phyloP scores from a whole-genome alignment of 2,113 vertebrate species.

The Dromas ardeola region DNA sequence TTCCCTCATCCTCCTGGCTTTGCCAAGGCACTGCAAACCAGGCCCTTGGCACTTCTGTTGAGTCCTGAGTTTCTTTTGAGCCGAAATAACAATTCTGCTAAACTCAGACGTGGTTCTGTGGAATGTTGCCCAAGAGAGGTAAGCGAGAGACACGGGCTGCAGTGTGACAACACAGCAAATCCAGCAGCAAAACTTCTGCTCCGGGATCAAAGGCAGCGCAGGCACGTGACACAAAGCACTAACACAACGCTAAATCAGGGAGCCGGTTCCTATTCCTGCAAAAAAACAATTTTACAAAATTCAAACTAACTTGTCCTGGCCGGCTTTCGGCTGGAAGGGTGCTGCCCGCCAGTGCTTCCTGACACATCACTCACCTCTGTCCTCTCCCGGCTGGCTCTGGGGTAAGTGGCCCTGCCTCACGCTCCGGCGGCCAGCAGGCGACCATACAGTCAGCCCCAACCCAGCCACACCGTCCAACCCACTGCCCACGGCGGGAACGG shows the following conservation, averaged over 20 bases:
- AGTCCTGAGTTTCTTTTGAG: neutral
- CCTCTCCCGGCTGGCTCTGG: neutral
- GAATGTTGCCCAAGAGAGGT: neutral
- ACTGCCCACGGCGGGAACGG: accelerated
- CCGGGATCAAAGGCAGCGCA: neutral
- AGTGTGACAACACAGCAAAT: neutral
- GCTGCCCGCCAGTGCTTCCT: neutral
- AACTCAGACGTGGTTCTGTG: neutral
- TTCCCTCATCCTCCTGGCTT: neutral
- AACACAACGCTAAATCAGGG: too few relatives aligned
- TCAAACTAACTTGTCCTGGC: neutral
- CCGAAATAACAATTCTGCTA: neutral
- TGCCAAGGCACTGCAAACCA: neutral
- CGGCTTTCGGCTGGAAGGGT: neutral
- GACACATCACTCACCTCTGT: neutral
- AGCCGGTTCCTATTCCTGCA: too few relatives aligned
- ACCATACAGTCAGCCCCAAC: accelerated
- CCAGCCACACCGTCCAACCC: neutral
- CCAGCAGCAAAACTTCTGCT: neutral
- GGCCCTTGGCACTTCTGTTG: neutral
- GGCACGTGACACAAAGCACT: neutral
- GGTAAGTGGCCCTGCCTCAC: neutral
- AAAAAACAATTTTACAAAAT: neutral
- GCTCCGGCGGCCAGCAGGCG: neutral
- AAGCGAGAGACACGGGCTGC: neutral